Base-by-base conservation (phyloP, 2,888 invertebrate species). In the Phymatocera aterrima region DNA sequence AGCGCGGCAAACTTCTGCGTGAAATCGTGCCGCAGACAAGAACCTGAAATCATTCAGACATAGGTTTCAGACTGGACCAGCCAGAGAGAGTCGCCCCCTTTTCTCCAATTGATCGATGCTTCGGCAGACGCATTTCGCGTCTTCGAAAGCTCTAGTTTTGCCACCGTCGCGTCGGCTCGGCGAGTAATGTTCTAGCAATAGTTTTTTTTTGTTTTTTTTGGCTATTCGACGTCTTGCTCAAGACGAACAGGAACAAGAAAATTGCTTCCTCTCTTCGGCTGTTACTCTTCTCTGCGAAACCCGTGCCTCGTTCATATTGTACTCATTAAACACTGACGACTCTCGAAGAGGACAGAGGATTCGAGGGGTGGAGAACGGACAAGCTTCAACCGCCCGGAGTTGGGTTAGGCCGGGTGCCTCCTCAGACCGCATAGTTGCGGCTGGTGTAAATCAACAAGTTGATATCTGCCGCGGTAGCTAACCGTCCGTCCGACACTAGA, bases 401-500 rank as follows among this genome's bases (percentile, higher is more conserved):
- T 51, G 34, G 51, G 72, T 54, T 28, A 34, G 51, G 51, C 34
- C 34, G 51, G 54, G 40, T 40, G 84, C 83, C 81, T n/a, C 82
- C 84, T 83, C 83, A 81, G 81, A 86, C 85, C 86, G 81, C 86
- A 84, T 80, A 83, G 80, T 80, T 83, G 85, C 81, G 85, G 83
- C 84, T 82, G 83, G 84, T 85, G 86, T 89, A 89, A 89, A 89
- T 89, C 88, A 88, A 89, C 89, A 89, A 89, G 88, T 88, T 89
- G 89, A 88, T 87, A 87, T 87, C 85, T 83, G 84, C 84, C 85
- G 83, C 82, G 83, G 82, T 79, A 79, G 78, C 74, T 80, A 75
- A 78, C 82, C 68, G 79, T 81, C n/a, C 80, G 80, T 79, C 81
- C 68, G 82, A 81, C 70, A 31, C 68, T 72, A 54, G 72, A 60